A percentile compares a stretch with the other conserved stretches of the same genome.
phyloP scores from a whole-genome alignment of 2,888 invertebrate species.

The Synergus japonicus region DNA sequence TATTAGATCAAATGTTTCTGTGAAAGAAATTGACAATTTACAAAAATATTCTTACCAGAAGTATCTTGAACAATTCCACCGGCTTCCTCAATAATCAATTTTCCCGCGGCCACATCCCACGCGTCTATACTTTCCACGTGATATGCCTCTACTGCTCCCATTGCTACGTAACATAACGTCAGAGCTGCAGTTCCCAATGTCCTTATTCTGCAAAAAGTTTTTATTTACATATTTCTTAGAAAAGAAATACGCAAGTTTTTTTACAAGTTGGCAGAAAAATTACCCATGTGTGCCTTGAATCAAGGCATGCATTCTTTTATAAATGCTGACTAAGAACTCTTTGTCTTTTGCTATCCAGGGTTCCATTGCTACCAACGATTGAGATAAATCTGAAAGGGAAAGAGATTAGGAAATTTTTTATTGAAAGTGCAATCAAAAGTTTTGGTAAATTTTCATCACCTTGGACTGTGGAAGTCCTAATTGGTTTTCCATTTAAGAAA shows the following conservation, averaged over 20 bases:
- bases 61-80: slow-evolving; percentile 86
- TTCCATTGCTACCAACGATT: slow-evolving; percentile 69
- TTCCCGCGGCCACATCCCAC: slow-evolving; percentile 89
- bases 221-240: slow-evolving; percentile 1
- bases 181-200: slow-evolving; percentile 86
- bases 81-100: slow-evolving; percentile 86
- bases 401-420: neutral
- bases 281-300: slow-evolving; percentile 72
- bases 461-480: slow-evolving; percentile 80
- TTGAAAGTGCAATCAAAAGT: neutral
- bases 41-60: slow-evolving; percentile 76
- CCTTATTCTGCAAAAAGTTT: slow-evolving; percentile 76
- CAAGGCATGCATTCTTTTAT: slow-evolving; percentile 67
- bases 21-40: neutral
- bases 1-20: neutral
- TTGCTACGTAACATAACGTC: slow-evolving; percentile 85
- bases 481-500: slow-evolving; percentile 84
- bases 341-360: slow-evolving; percentile 71
- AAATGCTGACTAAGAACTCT: slow-evolving; percentile 61
- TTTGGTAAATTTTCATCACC: slow-evolving; percentile 70
- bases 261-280: slow-evolving; percentile 16
- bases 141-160: slow-evolving; percentile 84
- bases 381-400: slow-evolving; percentile 73
- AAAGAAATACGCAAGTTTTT: neutral
- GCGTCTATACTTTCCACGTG: slow-evolving; percentile 86